A percentile compares a stretch with the other conserved stretches of the same genome.
These are phyloP conservation scores for Diphyllodes magnificus DNA, from an alignment of 2,113 vertebrate species.

Conservation along the genomic window DNA sequence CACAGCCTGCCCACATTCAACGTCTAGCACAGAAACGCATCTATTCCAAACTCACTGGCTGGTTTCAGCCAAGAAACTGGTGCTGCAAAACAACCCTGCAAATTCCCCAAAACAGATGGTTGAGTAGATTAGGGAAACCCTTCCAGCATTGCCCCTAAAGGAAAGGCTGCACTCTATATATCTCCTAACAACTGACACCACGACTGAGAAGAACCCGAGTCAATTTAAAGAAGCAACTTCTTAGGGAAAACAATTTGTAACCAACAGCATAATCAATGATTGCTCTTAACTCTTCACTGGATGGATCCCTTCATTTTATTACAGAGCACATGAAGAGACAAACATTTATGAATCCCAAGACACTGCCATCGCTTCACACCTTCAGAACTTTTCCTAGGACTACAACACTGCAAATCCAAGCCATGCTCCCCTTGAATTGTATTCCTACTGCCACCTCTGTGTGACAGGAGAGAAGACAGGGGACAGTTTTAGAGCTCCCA, in stretches of 20 bases:
- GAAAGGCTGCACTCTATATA: not conserved
- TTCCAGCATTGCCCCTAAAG: not conserved
- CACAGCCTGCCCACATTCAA: not conserved
- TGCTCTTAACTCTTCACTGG: not conserved
- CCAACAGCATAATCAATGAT: not conserved
- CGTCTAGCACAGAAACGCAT: not conserved
- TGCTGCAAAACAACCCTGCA: not conserved
- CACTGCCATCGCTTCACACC: not conserved
- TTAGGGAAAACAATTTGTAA: not conserved
- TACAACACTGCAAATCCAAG: not conserved
- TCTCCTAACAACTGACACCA: not conserved
- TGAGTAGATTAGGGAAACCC: not conserved
- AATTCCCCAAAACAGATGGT: not conserved
- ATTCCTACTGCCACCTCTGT: not conserved
- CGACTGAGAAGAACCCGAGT: rapidly evolving
- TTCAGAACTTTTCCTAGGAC: not conserved
- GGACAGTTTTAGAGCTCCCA: not conserved
- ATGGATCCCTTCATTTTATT: not conserved
- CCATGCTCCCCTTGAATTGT: not conserved
- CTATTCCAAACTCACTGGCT: not conserved
- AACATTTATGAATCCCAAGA: not conserved
- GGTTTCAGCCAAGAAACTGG: not conserved
- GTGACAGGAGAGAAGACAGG: not conserved
- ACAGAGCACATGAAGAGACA: not conserved
- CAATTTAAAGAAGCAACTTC: not conserved